Percentiles rank a stretch among this genome's conserved stretches.
phyloP scores from a whole-genome alignment of 2,888 invertebrate genomes.

The Archips crataeganus region DNA sequence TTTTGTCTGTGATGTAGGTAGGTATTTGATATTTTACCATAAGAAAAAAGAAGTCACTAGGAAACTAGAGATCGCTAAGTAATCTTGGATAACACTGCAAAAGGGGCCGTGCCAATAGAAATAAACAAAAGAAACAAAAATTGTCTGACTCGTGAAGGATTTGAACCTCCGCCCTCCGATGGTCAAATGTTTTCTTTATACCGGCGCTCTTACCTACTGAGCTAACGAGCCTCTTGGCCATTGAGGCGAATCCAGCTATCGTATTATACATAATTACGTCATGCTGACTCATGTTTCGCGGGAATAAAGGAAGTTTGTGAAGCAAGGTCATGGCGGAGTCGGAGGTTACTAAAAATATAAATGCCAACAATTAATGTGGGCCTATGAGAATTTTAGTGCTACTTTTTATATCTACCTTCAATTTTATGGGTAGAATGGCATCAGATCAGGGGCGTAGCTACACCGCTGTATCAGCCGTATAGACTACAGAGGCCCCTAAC shows the following conservation, averaged over 20 bases:
- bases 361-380: background rate
- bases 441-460: no score
- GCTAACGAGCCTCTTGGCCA: conserved; percentile 22
- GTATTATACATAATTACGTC: conserved; percentile 15
- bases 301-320: background rate
- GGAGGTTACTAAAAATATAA: conserved; percentile 2
- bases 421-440: no score
- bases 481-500: no score
- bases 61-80: no score
- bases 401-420: background rate
- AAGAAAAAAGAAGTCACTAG: no score
- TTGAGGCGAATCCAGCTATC: background rate
- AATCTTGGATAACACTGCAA: no score
- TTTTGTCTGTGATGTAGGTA: no score
- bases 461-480: no score
- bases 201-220: conserved; percentile 40
- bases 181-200: conserved; percentile 23
- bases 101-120: background rate
- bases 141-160: conserved; percentile 39
- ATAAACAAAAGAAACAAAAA: conserved; percentile 2
- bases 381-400: background rate
- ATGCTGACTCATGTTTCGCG: background rate
- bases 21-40: no score
- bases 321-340: conserved; percentile 2
- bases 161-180: conserved; percentile 42